Percentiles rank a stretch among this genome's conserved stretches.
These are phyloP conservation scores for Odobenus rosmarus DNA, from an alignment of 2,113 vertebrate genomes.

Conservation along the genomic window DNA sequence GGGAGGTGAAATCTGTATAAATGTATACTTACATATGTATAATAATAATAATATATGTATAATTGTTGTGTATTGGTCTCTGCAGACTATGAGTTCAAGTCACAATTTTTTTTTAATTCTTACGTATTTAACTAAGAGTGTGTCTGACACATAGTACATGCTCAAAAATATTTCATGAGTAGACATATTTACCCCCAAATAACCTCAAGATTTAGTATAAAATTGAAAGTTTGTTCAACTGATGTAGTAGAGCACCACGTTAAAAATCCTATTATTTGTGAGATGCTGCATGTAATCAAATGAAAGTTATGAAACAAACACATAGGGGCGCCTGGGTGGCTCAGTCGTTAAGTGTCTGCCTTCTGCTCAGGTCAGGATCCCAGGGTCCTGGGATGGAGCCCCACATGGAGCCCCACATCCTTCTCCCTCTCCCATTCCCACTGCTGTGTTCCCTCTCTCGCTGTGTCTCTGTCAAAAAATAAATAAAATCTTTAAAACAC, in stretches of 20 bases:
- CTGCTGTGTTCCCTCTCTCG: too few species aligned
- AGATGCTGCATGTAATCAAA: background rate
- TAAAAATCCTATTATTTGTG: constrained; percentile 20
- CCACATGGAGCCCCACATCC: too few species aligned
- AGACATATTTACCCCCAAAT: background rate
- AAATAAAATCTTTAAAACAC: background rate
- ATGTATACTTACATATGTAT: background rate
- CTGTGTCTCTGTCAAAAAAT: too few species aligned
- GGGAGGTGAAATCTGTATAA: background rate
- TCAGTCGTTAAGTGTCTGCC: too few species aligned
- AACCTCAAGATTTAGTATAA: constrained; percentile 38
- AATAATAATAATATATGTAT: background rate
- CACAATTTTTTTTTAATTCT: constrained; percentile 34
- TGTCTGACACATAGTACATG: background rate
- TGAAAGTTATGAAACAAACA: background rate
- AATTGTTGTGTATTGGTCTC: background rate
- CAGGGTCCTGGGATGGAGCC: too few species aligned
- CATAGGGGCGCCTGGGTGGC: background rate
- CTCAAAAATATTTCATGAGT: background rate
- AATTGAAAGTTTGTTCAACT: background rate
- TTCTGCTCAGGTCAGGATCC: too few species aligned
- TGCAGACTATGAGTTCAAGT: background rate
- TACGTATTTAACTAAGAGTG: background rate
- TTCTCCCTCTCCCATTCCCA: too few species aligned
- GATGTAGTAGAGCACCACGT: background rate